Base-by-base conservation (phyloP, 2,888 invertebrate species). In the Limnephilus lunatus region DNA sequence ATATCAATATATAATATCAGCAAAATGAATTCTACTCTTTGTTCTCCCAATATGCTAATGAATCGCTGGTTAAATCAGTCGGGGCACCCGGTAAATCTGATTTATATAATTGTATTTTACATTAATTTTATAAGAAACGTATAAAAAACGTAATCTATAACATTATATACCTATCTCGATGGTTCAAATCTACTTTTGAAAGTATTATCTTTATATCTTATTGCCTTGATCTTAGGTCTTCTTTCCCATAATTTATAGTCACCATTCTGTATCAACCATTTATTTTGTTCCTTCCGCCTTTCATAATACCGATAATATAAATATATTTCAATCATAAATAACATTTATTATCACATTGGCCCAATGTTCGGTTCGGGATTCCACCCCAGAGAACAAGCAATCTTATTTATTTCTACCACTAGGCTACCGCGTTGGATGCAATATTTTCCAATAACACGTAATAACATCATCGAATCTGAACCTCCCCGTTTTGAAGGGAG, bases 371-470 rank as follows among this genome's bases (percentile, higher is more conserved):
- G 48, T 86, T 86, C 48, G 86, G 12, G 12, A 86, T 12, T 25
- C n/a, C 86, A 44, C 86, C 86, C 39, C 44, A 30, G 44, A 35
- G 44, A 68, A 68, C 35, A 7, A 86, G 32, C 9, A 87, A 31
- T 11, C 48, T 31, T 88, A 88, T 88, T 80, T 80, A 88, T 88
- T 19, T 88, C 68, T 53, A 39, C 88, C 48, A 91, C 68, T 39
- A 53, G n/a, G 91, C 91, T 85, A 92, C 90, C 82, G 91, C 82
- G 87, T 89, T 89, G 92, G 89, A 92, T 92, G 93, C 90, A 91
- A 93, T 93, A 93, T 93, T 93, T 93, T 92, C 93, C 93, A 93
- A 93, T 93, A 93, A 93, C 90, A 92, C 93, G 92, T 92, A 93
- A 93, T 93, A 93, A 93, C 88, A 93, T 93, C 92, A 93, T 93